Evolutionary conservation across 2,113 vertebrate genomes (phyloP).

Genomic region (Sakesphorus luctuosus): DNA sequence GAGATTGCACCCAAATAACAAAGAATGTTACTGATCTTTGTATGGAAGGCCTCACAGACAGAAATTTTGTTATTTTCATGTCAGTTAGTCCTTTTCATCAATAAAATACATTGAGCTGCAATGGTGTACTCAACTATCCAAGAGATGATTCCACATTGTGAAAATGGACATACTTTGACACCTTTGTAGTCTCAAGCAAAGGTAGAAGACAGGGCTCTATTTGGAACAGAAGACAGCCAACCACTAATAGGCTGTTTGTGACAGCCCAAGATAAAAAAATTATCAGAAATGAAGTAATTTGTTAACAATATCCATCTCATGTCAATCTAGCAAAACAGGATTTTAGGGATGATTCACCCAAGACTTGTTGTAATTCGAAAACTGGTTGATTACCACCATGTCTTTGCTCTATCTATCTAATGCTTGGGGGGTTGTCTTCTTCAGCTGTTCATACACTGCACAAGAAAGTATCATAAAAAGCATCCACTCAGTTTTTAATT

Average conservation of each 20-base stretch:
- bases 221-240: not conserved
- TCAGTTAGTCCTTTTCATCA: not conserved
- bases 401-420: not conserved
- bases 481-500: not conserved
- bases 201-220: not conserved
- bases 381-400: not conserved
- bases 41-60: not conserved
- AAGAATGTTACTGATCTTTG: not conserved
- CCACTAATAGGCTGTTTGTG: not conserved
- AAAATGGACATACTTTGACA: not conserved
- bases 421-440: rapidly evolving
- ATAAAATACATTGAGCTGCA: not conserved
- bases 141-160: not conserved
- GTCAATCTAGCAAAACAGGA: not conserved
- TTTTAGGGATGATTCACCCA: not conserved
- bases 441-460: not conserved
- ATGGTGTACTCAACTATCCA: not conserved
- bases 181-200: not conserved
- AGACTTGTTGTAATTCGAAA: not conserved
- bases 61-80: not conserved
- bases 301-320: not conserved
- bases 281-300: not conserved
- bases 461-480: not conserved
- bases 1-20: not conserved
- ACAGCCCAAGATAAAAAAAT: not conserved